Conservation (phyloP, 2,797 vertebrate genomes). For the Karalla daura region DNA sequence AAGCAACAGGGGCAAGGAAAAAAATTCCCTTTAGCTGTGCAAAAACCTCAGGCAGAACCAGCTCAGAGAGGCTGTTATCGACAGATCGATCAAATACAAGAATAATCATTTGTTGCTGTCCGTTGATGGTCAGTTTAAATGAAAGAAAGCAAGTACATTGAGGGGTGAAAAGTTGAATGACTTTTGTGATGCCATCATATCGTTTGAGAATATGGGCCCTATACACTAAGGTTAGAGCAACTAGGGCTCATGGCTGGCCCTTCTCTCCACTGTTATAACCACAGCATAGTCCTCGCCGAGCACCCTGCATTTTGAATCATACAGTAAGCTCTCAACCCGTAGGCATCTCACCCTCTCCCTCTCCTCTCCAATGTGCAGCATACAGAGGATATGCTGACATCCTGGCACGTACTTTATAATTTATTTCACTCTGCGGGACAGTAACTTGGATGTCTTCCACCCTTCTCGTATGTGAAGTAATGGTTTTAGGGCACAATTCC, state of each 20-base stretch:
- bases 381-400: constrained; percentile 27
- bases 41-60: too few relatives aligned
- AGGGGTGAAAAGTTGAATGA: constrained; percentile 27
- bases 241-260: constrained; percentile 5
- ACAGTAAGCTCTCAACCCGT: constrained; percentile 1
- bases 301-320: constrained; percentile 32
- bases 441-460: constrained; percentile 34
- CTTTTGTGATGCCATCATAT: constrained; percentile 13
- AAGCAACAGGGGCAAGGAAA: too few relatives aligned
- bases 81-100: too few relatives aligned
- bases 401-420: constrained; percentile 28
- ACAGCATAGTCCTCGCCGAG: constrained; percentile 11
- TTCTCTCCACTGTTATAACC: constrained; percentile 19
- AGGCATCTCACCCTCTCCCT: constrained; percentile 1
- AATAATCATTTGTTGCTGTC: too few relatives aligned
- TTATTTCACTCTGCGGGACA: constrained; percentile 47
- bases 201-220: constrained; percentile 31
- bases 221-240: constrained; percentile 6
- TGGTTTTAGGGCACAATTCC: constrained; percentile 21
- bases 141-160: constrained; percentile 36
- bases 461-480: constrained; percentile 43
- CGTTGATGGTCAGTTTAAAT: constrained; percentile 26
- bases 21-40: too few relatives aligned
- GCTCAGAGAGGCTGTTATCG: too few relatives aligned
- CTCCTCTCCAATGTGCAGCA: constrained; percentile 16